Conservation (phyloP, 2,888 invertebrate genomes). For the Aphrophora alni region DNA sequence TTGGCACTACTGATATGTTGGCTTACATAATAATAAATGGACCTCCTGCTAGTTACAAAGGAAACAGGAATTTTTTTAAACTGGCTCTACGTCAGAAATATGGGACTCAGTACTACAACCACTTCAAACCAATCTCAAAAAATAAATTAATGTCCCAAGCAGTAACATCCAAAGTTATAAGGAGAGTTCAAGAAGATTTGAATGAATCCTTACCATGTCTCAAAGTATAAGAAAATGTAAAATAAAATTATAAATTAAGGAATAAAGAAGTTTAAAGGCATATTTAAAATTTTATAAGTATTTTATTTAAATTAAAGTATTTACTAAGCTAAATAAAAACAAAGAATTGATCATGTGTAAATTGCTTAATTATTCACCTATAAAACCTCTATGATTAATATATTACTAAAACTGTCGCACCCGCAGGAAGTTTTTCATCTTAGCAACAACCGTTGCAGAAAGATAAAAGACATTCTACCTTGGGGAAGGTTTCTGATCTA, state of each 20-base stretch:
- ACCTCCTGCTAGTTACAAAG: constrained; percentile 22
- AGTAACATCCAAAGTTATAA: constrained; percentile 16
- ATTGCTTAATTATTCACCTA: background rate
- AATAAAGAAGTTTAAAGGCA: background rate
- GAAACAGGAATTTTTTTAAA: constrained; percentile 8
- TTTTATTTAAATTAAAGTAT: background rate
- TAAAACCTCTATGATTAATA: background rate
- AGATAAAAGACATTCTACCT: too few relatives aligned
- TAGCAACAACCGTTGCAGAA: too few relatives aligned
- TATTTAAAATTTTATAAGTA: background rate
- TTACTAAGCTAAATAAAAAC: background rate
- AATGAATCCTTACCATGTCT: background rate
- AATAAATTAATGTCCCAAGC: background rate
- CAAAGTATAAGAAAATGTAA: background rate
- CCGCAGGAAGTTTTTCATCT: too few relatives aligned
- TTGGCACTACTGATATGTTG: constrained; percentile 16
- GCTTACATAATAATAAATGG: constrained; percentile 9
- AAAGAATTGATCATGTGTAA: background rate
- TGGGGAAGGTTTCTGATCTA: too few relatives aligned
- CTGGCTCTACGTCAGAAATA: background rate
- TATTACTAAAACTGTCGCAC: too few relatives aligned
- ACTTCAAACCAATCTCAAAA: constrained; percentile 19
- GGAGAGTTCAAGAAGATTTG: constrained; percentile 7
- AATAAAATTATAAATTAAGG: background rate
- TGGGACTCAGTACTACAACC: constrained; percentile 1